phyloP scores from a whole-genome alignment of 2,113 vertebrate species.

The Arvicanthis niloticus region DNA sequence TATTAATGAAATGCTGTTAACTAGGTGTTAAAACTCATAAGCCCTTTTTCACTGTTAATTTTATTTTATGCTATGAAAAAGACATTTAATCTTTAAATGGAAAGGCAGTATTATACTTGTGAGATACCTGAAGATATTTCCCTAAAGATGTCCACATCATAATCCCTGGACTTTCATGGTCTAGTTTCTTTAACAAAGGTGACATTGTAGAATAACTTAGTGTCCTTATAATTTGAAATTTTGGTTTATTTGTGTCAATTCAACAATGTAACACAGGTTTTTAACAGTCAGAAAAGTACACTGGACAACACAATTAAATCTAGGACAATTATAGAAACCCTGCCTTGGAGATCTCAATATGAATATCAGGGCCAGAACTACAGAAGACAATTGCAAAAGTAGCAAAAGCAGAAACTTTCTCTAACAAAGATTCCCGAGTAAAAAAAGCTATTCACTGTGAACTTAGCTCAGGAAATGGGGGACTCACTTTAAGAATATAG shows the following conservation, averaged over 20 bases:
- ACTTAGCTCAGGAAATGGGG: not conserved
- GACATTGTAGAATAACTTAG: not conserved
- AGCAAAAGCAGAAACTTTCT: not conserved
- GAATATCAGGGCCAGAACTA: not conserved
- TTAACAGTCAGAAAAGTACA: not conserved
- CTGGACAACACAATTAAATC: not conserved
- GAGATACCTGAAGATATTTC: not conserved
- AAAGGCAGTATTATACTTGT: not conserved
- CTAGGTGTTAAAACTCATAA: constrained; percentile 19
- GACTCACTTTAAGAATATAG: not conserved
- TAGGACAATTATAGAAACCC: not conserved
- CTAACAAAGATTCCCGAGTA: not conserved
- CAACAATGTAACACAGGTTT: not conserved
- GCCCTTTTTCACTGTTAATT: not conserved
- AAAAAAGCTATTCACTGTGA: not conserved
- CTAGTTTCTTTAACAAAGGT: not conserved
- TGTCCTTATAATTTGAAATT: not conserved
- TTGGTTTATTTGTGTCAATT: not conserved
- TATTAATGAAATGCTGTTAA: constrained; percentile 58
- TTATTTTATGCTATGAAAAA: not conserved
- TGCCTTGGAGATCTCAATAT: not conserved
- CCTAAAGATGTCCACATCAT: not conserved
- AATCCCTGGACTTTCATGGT: not conserved
- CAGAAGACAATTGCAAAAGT: not conserved
- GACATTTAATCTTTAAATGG: not conserved